phyloP scores from a whole-genome alignment of 1,140 invertebrate species.

The Cephus cinctus region DNA sequence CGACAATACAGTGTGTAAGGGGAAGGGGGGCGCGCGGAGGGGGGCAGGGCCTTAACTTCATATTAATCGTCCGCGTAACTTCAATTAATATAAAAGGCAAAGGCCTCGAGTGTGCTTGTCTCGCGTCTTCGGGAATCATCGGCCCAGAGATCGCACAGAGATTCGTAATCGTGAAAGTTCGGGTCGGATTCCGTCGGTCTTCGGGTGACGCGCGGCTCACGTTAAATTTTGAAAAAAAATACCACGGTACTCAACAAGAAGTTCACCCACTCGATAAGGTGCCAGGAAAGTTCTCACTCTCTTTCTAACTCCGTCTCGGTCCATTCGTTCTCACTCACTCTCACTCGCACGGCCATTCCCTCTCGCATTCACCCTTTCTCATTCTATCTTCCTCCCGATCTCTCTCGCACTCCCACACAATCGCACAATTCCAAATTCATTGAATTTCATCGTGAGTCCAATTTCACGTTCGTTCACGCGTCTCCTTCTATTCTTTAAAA shows the following conservation, averaged over 20 bases:
- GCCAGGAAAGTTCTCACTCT: conserved; percentile 14
- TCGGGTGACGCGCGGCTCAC: conserved; percentile 33
- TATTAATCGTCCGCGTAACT: neutral
- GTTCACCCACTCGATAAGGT: conserved; percentile 31
- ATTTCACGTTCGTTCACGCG: conserved; percentile 40
- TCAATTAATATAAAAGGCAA: conserved; percentile 22
- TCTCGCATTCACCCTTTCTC: neutral
- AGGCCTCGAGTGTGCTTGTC: conserved; percentile 40
- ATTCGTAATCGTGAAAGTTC: conserved; percentile 35
- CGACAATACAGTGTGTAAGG: conserved; percentile 1
- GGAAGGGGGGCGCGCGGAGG: neutral
- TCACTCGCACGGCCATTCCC: conserved; percentile 19
- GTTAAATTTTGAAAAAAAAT: conserved; percentile 56
- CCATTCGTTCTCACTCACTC: conserved; percentile 21
- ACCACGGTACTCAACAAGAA: conserved; percentile 43
- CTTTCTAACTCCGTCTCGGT: conserved; percentile 17
- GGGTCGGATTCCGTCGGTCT: conserved; percentile 27
- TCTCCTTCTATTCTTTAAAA: conserved; percentile 24
- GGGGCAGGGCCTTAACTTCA: neutral
- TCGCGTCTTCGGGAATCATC: conserved; percentile 32
- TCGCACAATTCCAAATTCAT: conserved; percentile 26
- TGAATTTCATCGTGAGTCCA: too few species aligned
- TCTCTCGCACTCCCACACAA: conserved; percentile 8
- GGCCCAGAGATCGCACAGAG: too few species aligned
- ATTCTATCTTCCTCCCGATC: neutral